Evolutionary conservation across 1,140 invertebrate species (phyloP), one percentile per base, ranked within the genome.

Genomic region (Leptopilina boulardi): DNA sequence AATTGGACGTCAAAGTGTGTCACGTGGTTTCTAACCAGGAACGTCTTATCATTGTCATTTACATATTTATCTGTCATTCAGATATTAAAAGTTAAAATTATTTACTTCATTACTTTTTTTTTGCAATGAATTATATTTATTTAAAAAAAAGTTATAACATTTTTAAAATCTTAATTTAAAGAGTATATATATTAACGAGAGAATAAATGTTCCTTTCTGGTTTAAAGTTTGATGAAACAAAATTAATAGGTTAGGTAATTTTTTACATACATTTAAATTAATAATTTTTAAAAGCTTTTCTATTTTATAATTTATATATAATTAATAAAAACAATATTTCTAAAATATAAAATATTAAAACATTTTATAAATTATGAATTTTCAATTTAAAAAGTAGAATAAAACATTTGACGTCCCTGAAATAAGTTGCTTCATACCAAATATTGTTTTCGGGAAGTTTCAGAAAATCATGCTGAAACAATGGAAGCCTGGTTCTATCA

Each of bases 381-480:
- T 38, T 9, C 5, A 34, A 34, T 6, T 34, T 34, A 2, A 6
- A 38, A 38, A 44, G 15, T 44, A 42, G 9, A 15, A 3, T 1
- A 44, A 38, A 38, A 38, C 34, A 38, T 38, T 54, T 26, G 19
- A 59, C 56, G 56, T 59, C 56, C 56, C 56, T 59, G 56, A 23
- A 59, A 26, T 13, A 9, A 56, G 54, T 56, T 23, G 9, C 19
- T 21, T 23, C 10, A 59, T 38, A 8, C 51, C n/a, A 21, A 10
- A 6, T 54, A 21, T 54, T 18, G 21, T 19, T 21, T 19, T 21
- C 51, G 21, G 56, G 21, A 59, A 59, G 21, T 59, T 3, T 13
- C 23, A 10, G 23, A 66, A 66, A 66, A 66, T 66, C 59, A 34
- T 66, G 59, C 11, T 34, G 23, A 66, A 66, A 34, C 59, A 30